Evolutionary conservation across 2,888 invertebrate species (phyloP), one percentile per base, ranked within the genome.

Genomic region (Macaria notata): DNA sequence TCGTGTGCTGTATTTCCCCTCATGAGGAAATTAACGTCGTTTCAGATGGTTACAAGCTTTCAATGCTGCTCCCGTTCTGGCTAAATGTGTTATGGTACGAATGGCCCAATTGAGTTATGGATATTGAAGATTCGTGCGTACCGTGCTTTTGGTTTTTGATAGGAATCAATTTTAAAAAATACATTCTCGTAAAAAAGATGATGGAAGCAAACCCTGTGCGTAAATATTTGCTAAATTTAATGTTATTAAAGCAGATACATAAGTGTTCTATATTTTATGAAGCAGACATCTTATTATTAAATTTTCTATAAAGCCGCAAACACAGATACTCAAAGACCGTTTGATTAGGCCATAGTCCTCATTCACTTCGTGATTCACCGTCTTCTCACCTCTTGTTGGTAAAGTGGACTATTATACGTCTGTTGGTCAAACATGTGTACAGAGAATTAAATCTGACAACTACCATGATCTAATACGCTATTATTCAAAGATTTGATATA

Each of bases 11-110:
- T 49, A 49, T 49, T 42, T 53, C 53, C 46, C n/a, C 42, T 41
- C 54, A 56, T 46, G 59, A 70, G 68, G 70, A 73, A 75, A 75
- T 75, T 72, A 73, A 74, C 70, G 63, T 61, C 61, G 48, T 65
- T 73, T 73, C 68, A 68, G 52, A 49, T 64, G 53, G 29, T 43
- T 44, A 9, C 36, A 49, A 54, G 66, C 62, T 52, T 70, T 61
- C 60, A 61, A 61, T 61, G 57, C 52, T 68, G 66, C 44, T 64
- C 59, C 57, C 61, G 62, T 69, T 67, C 65, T 63, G 53, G 49
- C 55, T 66, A 65, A 72, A 71, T 67, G 66, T 61, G 63, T 68
- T 69, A 64, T 49, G 62, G 62, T 64, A 55, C 54, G 41, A 44
- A 50, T 44, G 44, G 44, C 9, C 19, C 29, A 44, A 50, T 50